phyloP scores from a whole-genome alignment of 2,888 invertebrate species.

The Siphlonurus alternatus region DNA sequence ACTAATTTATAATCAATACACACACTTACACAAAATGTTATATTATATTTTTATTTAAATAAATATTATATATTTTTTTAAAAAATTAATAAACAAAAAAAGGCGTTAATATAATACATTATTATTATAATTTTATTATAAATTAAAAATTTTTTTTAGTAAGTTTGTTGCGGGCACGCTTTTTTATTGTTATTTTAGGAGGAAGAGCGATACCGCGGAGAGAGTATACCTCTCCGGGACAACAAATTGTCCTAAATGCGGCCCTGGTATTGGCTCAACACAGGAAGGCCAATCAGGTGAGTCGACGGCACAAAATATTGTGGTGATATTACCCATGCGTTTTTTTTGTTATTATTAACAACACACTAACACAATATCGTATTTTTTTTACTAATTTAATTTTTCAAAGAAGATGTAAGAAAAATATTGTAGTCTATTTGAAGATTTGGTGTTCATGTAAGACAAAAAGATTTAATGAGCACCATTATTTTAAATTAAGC shows the following conservation, averaged over 20 bases:
- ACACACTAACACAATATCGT: too few species aligned
- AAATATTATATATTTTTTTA: not conserved
- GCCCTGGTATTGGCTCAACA: not conserved
- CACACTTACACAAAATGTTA: too few species aligned
- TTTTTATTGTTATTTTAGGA: conserved; percentile 17
- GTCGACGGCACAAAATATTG: not conserved
- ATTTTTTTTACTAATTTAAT: too few species aligned
- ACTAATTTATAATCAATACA: too few species aligned
- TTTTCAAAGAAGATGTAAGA: too few species aligned
- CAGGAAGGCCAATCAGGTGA: not conserved
- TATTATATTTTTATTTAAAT: not conserved
- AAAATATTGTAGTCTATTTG: too few species aligned
- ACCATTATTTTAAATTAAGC: too few species aligned
- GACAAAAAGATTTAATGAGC: too few species aligned
- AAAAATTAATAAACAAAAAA: not conserved
- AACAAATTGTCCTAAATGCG: conserved; percentile 18
- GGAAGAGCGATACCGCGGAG: conserved; percentile 24
- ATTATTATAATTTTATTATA: not conserved
- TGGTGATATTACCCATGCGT: not conserved
- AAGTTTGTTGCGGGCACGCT: conserved; percentile 5
- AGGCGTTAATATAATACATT: not conserved
- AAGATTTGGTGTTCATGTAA: too few species aligned
- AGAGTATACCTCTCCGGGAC: conserved; percentile 41
- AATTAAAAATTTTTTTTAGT: conserved; percentile 20
- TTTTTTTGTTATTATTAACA: not conserved